Evolutionary conservation across 2,113 vertebrate species (phyloP).

Genomic region (Triplophysa dalaica): DNA sequence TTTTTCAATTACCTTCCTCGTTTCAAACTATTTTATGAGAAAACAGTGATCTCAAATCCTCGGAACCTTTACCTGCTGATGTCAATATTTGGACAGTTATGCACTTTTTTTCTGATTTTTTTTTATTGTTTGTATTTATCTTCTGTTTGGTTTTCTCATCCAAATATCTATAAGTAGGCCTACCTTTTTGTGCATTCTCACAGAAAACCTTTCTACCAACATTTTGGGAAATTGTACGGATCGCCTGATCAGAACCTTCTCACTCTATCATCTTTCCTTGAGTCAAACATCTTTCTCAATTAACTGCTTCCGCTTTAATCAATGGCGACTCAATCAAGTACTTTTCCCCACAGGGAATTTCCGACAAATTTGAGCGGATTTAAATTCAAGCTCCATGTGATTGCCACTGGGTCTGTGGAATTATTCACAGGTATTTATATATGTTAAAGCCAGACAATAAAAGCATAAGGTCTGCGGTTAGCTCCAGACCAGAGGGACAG

Average conservation of each 20-base stretch:
- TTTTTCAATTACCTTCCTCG: no score
- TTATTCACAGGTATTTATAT: conserved; percentile 41
- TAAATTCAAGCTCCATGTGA: conserved; percentile 17
- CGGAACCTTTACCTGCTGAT: no score
- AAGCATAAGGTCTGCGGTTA: conserved; percentile 15
- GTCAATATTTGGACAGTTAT: no score
- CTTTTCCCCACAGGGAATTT: conserved; percentile 12
- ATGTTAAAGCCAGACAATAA: conserved; percentile 39
- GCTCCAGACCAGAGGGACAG: conserved; percentile 38
- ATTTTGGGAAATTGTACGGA: background rate
- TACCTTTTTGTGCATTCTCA: no score
- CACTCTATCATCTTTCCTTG: background rate
- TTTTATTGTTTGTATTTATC: no score
- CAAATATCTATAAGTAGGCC: no score
- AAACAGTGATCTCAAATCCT: no score
- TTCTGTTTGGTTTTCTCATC: no score
- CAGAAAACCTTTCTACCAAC: no score
- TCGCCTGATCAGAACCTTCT: background rate
- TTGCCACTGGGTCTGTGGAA: conserved; percentile 1
- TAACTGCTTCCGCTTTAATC: conserved; percentile 13
- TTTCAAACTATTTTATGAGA: no score
- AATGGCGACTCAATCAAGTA: conserved; percentile 27
- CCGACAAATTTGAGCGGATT: conserved; percentile 28
- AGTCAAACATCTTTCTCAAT: background rate
- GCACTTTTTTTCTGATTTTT: no score